Percentiles rank a stretch among this genome's conserved stretches.
Conservation (phyloP, 2,888 invertebrate genomes). For the Vanessa cardui region DNA sequence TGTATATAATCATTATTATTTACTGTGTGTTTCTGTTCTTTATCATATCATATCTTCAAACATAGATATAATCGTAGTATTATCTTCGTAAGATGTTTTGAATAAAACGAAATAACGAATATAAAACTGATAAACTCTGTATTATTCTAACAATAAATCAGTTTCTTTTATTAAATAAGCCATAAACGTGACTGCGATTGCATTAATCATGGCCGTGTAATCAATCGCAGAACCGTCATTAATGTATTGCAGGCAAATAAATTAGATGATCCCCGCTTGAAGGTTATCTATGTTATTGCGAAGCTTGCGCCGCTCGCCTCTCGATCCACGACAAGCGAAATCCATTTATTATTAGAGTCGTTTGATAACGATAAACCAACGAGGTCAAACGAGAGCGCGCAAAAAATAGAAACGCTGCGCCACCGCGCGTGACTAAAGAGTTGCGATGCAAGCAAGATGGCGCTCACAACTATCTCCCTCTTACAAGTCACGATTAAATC, state of each 20-base stretch:
- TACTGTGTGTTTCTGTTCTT: too few relatives aligned
- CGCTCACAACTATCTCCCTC: constrained; percentile 65
- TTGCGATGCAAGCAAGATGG: constrained; percentile 75
- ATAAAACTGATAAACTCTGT: too few relatives aligned
- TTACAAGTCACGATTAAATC: constrained; percentile 47
- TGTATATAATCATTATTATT: too few relatives aligned
- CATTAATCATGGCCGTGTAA: not conserved
- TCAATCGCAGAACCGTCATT: not conserved
- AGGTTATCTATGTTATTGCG: constrained; percentile 67
- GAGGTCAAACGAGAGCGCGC: constrained; percentile 78
- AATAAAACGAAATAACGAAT: too few relatives aligned
- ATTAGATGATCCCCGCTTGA: constrained; percentile 57
- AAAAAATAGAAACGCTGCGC: constrained; percentile 80
- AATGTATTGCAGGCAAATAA: constrained; percentile 46
- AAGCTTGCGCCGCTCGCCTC: constrained; percentile 55
- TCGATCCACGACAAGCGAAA: constrained; percentile 65
- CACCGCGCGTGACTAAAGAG: constrained; percentile 78
- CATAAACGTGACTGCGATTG: too few relatives aligned
- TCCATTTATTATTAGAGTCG: constrained; percentile 72
- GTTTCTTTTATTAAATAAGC: too few relatives aligned
- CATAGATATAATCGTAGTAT: too few relatives aligned
- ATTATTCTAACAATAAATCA: too few relatives aligned
- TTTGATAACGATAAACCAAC: constrained; percentile 80
- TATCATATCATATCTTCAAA: too few relatives aligned
- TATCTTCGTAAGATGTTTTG: too few relatives aligned